Percentiles rank a stretch among this genome's conserved stretches.
These are phyloP conservation scores for Urechis unicinctus DNA, from an alignment of 2,888 invertebrate genomes.

Conservation along the genomic window DNA sequence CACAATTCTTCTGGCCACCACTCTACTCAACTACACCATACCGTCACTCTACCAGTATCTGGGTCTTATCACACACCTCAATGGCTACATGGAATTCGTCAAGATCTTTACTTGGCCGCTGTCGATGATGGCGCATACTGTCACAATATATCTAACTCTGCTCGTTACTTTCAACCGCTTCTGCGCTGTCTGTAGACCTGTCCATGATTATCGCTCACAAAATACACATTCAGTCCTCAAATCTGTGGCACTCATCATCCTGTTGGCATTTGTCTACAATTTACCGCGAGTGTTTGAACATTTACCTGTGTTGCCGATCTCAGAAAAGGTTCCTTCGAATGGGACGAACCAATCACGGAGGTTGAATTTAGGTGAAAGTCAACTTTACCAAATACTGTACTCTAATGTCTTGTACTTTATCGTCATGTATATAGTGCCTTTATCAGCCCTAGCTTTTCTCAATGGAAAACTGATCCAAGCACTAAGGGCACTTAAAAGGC, in stretches of 20 bases:
- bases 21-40: conserved; percentile 12
- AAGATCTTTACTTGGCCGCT: conserved; percentile 14
- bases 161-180: conserved; percentile 13
- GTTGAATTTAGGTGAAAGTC: conserved; percentile 10
- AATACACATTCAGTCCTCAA: background rate
- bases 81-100: background rate
- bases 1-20: conserved; percentile 8
- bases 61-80: background rate
- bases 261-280: conserved; percentile 14
- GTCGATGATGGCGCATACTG: conserved; percentile 15
- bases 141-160: conserved; percentile 14
- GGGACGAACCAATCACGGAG: too few relatives aligned
- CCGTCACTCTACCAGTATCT: conserved; percentile 10
- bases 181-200: conserved; percentile 7
- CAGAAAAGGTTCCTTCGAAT: background rate
- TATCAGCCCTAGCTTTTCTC: conserved; percentile 10
- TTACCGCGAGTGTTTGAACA: conserved; percentile 17
- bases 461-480: conserved; percentile 8
- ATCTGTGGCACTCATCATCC: conserved; percentile 4
- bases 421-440: conserved; percentile 17
- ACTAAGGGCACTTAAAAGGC: conserved; percentile 5
- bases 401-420: conserved; percentile 17
- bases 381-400: conserved; percentile 18
- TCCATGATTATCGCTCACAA: background rate
- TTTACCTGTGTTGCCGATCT: background rate